phyloP scores from a whole-genome alignment of 2,888 invertebrate species.

The Schizaphis graminum region DNA sequence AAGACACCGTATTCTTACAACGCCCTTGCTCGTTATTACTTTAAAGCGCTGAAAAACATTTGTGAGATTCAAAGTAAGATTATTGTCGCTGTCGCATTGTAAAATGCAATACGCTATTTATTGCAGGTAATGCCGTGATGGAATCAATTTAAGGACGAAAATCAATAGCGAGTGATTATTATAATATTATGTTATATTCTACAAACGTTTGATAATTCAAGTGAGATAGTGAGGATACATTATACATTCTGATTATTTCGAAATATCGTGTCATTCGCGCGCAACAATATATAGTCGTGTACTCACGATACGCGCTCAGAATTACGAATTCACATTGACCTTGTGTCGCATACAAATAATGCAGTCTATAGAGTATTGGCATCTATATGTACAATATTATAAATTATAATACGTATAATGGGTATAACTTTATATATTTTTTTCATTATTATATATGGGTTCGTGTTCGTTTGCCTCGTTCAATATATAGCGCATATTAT shows the following conservation, averaged over 20 bases:
- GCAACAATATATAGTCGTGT: conserved; percentile 8
- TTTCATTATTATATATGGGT: not conserved
- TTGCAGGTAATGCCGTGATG: not conserved
- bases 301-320: conserved; percentile 3
- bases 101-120: not conserved
- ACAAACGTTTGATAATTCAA: conserved; percentile 37
- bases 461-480: not conserved
- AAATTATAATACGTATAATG: not conserved
- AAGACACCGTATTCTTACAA: not conserved
- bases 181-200: not conserved
- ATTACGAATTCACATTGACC: conserved; percentile 55
- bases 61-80: not conserved
- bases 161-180: not conserved
- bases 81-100: not conserved
- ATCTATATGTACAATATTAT: conserved; percentile 2
- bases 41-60: not conserved
- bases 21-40: not conserved
- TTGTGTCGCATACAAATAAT: conserved; percentile 44
- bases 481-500: not conserved
- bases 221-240: conserved; percentile 28
- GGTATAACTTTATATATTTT: conserved; percentile 8
- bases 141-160: too few relatives aligned
- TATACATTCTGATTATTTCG: conserved; percentile 40
- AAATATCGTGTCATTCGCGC: conserved; percentile 39
- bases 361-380: conserved; percentile 22